Percentiles rank a stretch among this genome's conserved stretches.
Evolutionary conservation across 2,113 vertebrate species (phyloP).

Genomic region (Rana temporaria): DNA sequence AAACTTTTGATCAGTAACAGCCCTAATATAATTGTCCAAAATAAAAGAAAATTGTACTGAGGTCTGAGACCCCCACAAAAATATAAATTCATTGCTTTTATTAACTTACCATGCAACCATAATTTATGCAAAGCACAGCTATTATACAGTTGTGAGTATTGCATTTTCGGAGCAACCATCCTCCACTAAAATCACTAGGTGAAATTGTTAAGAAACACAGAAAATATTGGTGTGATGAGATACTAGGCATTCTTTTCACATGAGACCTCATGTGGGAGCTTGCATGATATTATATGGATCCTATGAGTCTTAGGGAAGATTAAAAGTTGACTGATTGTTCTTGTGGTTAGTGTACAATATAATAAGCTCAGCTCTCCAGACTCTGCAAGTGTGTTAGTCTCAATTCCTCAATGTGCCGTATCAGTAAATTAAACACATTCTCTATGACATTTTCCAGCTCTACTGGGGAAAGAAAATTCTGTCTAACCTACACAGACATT

Average conservation of each 20-base stretch:
- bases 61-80: no score
- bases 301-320: constrained; percentile 43
- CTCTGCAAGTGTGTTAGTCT: constrained; percentile 11
- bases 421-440: constrained; percentile 37
- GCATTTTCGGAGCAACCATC: not conserved
- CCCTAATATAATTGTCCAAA: no score
- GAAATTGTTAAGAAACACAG: constrained; percentile 4
- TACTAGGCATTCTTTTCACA: constrained; percentile 26
- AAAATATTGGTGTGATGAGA: constrained; percentile 1
- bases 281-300: constrained; percentile 39
- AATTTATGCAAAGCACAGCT: not conserved
- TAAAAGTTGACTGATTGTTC: constrained; percentile 52
- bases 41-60: no score
- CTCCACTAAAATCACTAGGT: not conserved
- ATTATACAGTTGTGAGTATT: not conserved
- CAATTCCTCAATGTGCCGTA: constrained; percentile 30
- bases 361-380: constrained; percentile 34
- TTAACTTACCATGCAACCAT: no score
- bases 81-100: no score
- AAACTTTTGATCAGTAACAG: no score
- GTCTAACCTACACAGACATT: constrained; percentile 5
- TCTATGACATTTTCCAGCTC: constrained; percentile 7
- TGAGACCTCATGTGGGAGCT: not conserved
- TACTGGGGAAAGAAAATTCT: not conserved
- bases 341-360: constrained; percentile 30